Evolutionary conservation across 2,797 vertebrate genomes (phyloP), one percentile per base, ranked within the genome.

Genomic region (Pangasius sanitwongsei): DNA sequence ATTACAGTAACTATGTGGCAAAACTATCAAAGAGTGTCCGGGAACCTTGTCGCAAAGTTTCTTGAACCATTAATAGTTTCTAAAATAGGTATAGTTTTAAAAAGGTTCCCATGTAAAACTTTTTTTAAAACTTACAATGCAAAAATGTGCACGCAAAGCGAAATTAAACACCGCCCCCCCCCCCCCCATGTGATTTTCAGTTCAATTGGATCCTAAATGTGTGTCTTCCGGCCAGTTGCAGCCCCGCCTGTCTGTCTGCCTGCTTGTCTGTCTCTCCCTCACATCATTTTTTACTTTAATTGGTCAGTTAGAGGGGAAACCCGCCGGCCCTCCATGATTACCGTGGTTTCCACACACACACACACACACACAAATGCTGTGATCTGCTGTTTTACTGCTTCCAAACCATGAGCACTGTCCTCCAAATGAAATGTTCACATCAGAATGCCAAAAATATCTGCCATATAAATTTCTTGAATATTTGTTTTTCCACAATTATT

Each of bases 241-340:
- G 91, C 91, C 59, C 67, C 83, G 83, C 83, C 65, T 85, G 83
- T 85, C 83, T 69, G 83, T 85, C 83, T 85, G 83, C 83, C 83
- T 85, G 83, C 83, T 70, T 85, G 83, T 85, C 83, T 85, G 86
- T 87, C 86, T 87, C 70, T 86, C 91, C 90, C 92, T 87, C 93
- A 94, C 92, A 93, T 94, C 3, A 96, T 95, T 96, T 95, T 86
- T 94, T 91, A 95, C 94, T 95, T 97, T 97, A 97, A 96, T 95
- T 94, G 96, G 94, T 94, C 92, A 93, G 95, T 95, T 94, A 95
- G 97, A 97, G 95, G 94, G 83, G 94, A 95, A 95, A 95, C 94
- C 94, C 12, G 93, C 92, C 92, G 95, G 94, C 91, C 94, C 93
- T 90, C 93, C 92, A 96, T 97, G 97, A 98, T 97, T 97, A 96